phyloP scores from a whole-genome alignment of 2,113 vertebrate species.

The Hymenochirus boettgeri region DNA sequence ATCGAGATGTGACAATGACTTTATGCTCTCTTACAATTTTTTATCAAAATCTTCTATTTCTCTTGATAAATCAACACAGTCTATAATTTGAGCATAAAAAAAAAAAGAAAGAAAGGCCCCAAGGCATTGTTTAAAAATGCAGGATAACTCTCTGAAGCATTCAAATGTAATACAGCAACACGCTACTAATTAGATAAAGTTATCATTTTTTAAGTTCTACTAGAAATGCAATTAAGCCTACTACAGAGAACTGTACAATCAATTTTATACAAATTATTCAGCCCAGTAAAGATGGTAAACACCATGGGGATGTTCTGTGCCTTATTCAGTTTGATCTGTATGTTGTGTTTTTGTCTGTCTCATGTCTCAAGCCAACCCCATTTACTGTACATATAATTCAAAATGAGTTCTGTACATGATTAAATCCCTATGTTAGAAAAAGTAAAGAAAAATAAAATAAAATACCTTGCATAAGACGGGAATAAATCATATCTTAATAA shows the following conservation, averaged over 20 bases:
- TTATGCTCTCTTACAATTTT: conserved; percentile 55
- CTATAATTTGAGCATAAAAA: conserved; percentile 49
- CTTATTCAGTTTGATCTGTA: conserved; percentile 45
- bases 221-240: conserved; percentile 68
- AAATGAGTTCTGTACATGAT: too few relatives aligned
- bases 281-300: conserved; percentile 59
- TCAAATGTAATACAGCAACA: conserved; percentile 63
- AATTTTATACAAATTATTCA: conserved; percentile 69
- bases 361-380: too few relatives aligned
- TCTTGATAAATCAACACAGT: conserved; percentile 50
- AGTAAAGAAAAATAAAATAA: too few relatives aligned
- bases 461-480: too few relatives aligned
- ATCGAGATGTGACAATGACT: conserved; percentile 32
- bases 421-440: too few relatives aligned
- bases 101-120: conserved; percentile 41
- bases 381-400: too few relatives aligned
- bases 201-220: conserved; percentile 74
- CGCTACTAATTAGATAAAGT: conserved; percentile 75
- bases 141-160: conserved; percentile 62
- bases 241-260: conserved; percentile 65
- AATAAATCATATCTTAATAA: too few relatives aligned
- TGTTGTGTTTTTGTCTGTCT: too few relatives aligned
- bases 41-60: conserved; percentile 55
- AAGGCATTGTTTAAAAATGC: conserved; percentile 60
- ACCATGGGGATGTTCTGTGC: conserved; percentile 52